A percentile compares a stretch with the other conserved stretches of the same genome.
Evolutionary conservation across 2,888 invertebrate genomes (phyloP).

Genomic region (Congeria kusceri): DNA sequence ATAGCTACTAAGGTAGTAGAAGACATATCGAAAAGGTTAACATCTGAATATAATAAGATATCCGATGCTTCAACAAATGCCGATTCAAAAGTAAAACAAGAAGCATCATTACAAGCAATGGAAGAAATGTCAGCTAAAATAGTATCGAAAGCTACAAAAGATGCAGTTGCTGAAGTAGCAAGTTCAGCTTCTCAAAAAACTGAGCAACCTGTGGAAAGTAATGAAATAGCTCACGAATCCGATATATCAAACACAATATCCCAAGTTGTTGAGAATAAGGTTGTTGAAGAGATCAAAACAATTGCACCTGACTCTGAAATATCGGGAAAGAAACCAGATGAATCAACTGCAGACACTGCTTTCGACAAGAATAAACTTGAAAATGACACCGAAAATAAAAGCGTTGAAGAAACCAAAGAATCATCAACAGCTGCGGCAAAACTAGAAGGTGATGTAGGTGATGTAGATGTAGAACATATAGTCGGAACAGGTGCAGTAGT

Average conservation of each 20-base stretch:
- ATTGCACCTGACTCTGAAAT: too few relatives aligned
- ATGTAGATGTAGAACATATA: too few relatives aligned
- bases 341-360: too few relatives aligned
- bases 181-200: background rate
- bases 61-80: too few relatives aligned
- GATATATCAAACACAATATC: too few relatives aligned
- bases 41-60: too few relatives aligned
- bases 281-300: too few relatives aligned
- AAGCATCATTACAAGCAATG: background rate
- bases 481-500: constrained; percentile 7
- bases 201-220: background rate
- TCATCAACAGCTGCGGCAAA: background rate
- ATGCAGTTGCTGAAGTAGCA: background rate
- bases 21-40: too few relatives aligned
- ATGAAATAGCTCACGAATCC: background rate
- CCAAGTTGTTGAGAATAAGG: too few relatives aligned
- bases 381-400: background rate
- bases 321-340: too few relatives aligned
- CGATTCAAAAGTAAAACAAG: too few relatives aligned
- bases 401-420: background rate
- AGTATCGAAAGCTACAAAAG: background rate
- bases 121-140: background rate
- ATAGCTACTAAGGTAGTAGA: constrained; percentile 6
- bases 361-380: background rate
- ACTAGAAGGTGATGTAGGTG: constrained; percentile 1